Base-by-base conservation (phyloP, 1,140 invertebrate genomes). In the Euura lappo region DNA sequence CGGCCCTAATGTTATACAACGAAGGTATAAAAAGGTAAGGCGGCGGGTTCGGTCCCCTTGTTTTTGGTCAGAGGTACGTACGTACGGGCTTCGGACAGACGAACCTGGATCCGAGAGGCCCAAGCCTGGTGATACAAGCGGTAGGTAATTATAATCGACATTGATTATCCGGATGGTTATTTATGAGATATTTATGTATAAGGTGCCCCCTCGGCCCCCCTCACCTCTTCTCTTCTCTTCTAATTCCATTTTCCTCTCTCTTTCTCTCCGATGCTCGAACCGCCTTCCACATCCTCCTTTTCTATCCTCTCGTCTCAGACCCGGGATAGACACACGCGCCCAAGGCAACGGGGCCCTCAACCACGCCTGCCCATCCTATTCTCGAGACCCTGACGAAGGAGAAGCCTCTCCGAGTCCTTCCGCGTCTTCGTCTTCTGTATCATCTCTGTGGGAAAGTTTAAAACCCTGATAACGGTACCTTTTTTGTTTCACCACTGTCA, bases 101-200 rank as follows among this genome's bases (percentile, higher is more conserved):
- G 46, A 73, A 6, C 69, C 45, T 11, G 72, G 68, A 42, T 43
- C 46, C 67, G 68, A 65, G 51, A 42, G 66, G 68, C 28, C 51
- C 51, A 60, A 60, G 28, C 3, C 42, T 68, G 70, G 75, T 74
- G 76, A 80, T 80, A 72, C 74, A 71, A 76, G 75, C 75, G 68
- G 75, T 71, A 71, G 72, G 75, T 81, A 78, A 81, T 80, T 81
- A 82, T 80, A 79, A 81, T 80, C 75, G 76, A 76, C 79, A 72
- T 78, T 83, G 79, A 81, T 82, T 80, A 80, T 79, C 76, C 74
- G 42, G 71, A 68, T 51, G 73, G 74, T 81, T 82, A 82, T 84
- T 84, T 83, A 83, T 76, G 82, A 77, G 81, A 78, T 79, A 79
- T 82, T 80, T 79, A 84, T 81, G 80, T 80, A 84, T 81, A 79